These are phyloP conservation scores for Hyaena hyaena DNA, from an alignment of 2,113 vertebrate species.

Conservation along the genomic window DNA sequence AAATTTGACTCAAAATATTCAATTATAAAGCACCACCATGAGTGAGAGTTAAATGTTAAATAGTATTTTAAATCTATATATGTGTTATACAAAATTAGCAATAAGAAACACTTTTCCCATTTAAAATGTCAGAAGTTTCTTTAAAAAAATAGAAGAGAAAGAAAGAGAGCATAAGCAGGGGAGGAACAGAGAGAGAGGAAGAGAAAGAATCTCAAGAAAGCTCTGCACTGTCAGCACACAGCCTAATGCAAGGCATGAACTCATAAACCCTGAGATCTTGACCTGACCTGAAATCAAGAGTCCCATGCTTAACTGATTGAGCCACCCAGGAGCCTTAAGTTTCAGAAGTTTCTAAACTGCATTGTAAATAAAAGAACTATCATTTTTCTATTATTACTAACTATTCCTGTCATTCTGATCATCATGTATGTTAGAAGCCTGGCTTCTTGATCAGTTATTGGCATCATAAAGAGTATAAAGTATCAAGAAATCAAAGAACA, in stretches of 20 bases:
- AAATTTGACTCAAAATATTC: neutral
- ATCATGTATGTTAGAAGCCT: neutral
- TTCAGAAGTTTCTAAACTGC: neutral
- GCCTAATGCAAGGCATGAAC: too few relatives aligned
- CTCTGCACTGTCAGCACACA: too few relatives aligned
- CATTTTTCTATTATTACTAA: neutral
- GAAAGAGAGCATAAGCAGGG: too few relatives aligned
- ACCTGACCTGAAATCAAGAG: too few relatives aligned
- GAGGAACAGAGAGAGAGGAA: too few relatives aligned
- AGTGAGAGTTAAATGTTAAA: neutral
- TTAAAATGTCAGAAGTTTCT: neutral
- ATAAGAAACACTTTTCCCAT: neutral
- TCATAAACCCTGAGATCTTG: too few relatives aligned
- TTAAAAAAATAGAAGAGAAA: too few relatives aligned
- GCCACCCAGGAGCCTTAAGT: neutral
- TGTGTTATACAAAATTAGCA: neutral
- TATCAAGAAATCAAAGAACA: neutral
- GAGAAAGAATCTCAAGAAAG: too few relatives aligned
- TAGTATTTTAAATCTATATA: neutral
- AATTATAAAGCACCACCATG: neutral
- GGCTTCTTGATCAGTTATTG: neutral
- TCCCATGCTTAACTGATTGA: too few relatives aligned
- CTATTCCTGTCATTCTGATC: neutral
- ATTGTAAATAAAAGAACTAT: neutral
- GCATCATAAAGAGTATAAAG: neutral